These are phyloP conservation scores for Chorisops tibialis DNA, from an alignment of 2,888 invertebrate genomes.

Conservation along the genomic window DNA sequence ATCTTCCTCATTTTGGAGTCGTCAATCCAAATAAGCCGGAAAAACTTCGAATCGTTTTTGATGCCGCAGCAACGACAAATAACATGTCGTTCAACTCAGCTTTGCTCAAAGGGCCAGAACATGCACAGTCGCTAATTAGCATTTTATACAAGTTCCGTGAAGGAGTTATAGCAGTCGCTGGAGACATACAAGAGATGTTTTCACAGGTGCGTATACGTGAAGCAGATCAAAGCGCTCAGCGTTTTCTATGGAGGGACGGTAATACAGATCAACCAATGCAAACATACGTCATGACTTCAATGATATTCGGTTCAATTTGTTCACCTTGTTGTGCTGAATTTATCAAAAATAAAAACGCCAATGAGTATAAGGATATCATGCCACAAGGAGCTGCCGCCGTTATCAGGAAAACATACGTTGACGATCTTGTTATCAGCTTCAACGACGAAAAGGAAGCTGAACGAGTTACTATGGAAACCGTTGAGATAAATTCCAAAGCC, in stretches of 20 bases:
- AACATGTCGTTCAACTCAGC: conserved; percentile 38
- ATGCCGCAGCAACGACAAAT: conserved; percentile 38
- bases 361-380: conserved; percentile 18
- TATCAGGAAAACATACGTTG: conserved; percentile 32
- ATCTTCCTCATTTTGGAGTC: conserved; percentile 29
- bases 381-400: conserved; percentile 31
- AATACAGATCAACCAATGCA: not conserved
- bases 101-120: conserved; percentile 39
- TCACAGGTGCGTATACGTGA: conserved; percentile 37
- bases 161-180: conserved; percentile 36
- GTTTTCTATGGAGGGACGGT: not conserved
- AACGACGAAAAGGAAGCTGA: conserved; percentile 39
- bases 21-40: conserved; percentile 37
- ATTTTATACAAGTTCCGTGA: conserved; percentile 40
- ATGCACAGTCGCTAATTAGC: conserved; percentile 36
- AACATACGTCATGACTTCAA: no score
- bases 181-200: conserved; percentile 44
- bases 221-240: conserved; percentile 35
- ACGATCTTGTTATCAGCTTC: conserved; percentile 34
- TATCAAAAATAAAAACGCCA: conserved; percentile 39
- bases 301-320: not conserved
- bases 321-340: conserved; percentile 40
- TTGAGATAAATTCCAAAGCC: not conserved
- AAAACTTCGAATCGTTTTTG: conserved; percentile 40
- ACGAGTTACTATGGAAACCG: conserved; percentile 35